These are phyloP conservation scores for Turdus rufiventris DNA, from an alignment of 2,113 vertebrate genomes.

Conservation along the genomic window DNA sequence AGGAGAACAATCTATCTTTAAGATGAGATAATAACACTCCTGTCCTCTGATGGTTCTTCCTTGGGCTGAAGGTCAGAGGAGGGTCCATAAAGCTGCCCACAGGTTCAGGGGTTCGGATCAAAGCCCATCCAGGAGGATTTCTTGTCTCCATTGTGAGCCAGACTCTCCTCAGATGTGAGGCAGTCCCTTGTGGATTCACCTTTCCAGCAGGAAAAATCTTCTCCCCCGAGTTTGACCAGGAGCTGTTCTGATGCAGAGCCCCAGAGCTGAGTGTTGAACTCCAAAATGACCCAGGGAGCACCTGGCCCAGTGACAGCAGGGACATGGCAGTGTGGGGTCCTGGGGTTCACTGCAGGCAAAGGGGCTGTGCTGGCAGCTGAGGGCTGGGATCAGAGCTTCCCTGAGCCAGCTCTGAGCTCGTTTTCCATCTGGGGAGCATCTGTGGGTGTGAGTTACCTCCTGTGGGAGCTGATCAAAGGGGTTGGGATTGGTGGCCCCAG, in stretches of 20 bases:
- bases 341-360: neutral
- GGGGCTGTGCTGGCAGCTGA: neutral
- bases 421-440: neutral
- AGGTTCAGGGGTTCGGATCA: rapidly evolving
- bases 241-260: neutral
- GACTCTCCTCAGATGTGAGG: rapidly evolving
- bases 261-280: neutral
- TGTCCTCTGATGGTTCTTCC: neutral
- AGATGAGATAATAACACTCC: neutral
- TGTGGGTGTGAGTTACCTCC: neutral
- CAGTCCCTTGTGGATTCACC: neutral
- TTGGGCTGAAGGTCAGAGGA: neutral
- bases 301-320: rapidly evolving
- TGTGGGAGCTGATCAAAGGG: neutral
- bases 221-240: neutral
- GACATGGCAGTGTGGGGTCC: rapidly evolving
- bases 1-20: neutral
- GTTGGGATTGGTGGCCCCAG: neutral
- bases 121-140: neutral
- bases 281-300: neutral
- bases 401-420: rapidly evolving
- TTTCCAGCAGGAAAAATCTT: neutral
- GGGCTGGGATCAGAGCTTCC: neutral
- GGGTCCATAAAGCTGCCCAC: neutral
- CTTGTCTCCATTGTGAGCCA: rapidly evolving